These are phyloP conservation scores for Ecdyonurus torrentis DNA, from an alignment of 2,888 invertebrate species.

Conservation along the genomic window DNA sequence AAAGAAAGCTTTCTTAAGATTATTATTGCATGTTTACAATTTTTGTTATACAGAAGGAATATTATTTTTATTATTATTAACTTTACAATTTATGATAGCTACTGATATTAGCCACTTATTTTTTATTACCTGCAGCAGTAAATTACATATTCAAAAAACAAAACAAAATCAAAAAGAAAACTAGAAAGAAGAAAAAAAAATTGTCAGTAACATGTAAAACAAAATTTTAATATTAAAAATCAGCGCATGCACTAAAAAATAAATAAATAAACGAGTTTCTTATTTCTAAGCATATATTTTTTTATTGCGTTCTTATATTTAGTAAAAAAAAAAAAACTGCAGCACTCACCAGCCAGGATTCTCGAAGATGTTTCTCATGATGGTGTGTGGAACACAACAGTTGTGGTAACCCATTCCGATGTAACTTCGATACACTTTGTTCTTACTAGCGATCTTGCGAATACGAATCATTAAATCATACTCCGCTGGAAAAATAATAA, in stretches of 20 bases:
- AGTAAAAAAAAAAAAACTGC: conserved; percentile 1
- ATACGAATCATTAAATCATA: conserved; percentile 71
- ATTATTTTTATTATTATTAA: too few species aligned
- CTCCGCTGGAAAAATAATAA: conserved; percentile 54
- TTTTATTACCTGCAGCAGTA: too few species aligned
- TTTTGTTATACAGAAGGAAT: too few species aligned
- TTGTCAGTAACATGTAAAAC: too few species aligned
- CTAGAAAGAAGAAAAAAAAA: too few species aligned
- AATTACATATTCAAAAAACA: neutral
- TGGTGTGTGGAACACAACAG: conserved; percentile 89
- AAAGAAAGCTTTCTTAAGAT: too few species aligned
- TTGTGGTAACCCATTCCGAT: conserved; percentile 99
- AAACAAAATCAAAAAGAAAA: too few species aligned
- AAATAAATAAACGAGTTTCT: neutral
- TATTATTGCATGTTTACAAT: too few species aligned
- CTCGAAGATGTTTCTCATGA: conserved; percentile 92
- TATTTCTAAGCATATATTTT: too few species aligned
- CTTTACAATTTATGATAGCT: too few species aligned
- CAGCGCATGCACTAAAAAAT: neutral
- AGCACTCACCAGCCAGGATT: conserved; percentile 95
- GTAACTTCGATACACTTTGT: conserved; percentile 88
- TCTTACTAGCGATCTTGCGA: conserved; percentile 61
- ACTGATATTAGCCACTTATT: too few species aligned
- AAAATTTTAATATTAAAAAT: neutral
- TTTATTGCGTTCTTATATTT: neutral